phyloP scores from a whole-genome alignment of 2,888 invertebrate genomes.

The Cerastis rubricosa region DNA sequence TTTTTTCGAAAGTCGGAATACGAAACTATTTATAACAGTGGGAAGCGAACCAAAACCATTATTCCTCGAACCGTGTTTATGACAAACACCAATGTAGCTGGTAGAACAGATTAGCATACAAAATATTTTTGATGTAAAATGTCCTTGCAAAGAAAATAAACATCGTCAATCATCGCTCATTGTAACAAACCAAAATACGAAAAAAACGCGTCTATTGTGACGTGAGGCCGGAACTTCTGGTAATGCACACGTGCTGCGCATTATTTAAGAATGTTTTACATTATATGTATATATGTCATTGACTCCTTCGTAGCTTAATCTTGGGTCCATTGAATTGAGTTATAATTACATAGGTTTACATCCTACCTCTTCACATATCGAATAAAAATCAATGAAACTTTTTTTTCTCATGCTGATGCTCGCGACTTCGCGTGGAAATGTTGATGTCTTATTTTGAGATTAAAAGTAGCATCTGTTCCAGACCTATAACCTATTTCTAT shows the following conservation, averaged over 20 bases:
- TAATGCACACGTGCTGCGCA: neutral
- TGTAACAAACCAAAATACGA: conserved; percentile 25
- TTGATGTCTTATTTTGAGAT: neutral
- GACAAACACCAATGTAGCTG: neutral
- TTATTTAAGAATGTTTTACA: neutral
- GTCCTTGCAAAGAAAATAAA: conserved; percentile 20
- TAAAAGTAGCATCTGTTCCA: neutral
- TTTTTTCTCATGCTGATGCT: neutral
- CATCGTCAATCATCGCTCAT: conserved; percentile 36
- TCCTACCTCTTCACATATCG: neutral
- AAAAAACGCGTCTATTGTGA: conserved; percentile 25
- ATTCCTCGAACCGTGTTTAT: neutral
- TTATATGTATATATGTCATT: neutral
- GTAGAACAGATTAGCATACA: conserved; percentile 10
- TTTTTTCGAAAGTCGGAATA: no score
- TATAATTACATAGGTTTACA: neutral
- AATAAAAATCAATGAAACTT: neutral
- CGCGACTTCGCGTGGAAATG: no score
- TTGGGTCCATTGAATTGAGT: neutral
- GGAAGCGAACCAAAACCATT: neutral
- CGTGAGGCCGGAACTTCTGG: conserved; percentile 18
- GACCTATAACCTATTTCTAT: neutral
- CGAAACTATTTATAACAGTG: no score
- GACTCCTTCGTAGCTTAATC: neutral
- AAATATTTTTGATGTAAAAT: conserved; percentile 7